Conservation (phyloP, 2,113 vertebrate species). For the Sisor rabdophorus region DNA sequence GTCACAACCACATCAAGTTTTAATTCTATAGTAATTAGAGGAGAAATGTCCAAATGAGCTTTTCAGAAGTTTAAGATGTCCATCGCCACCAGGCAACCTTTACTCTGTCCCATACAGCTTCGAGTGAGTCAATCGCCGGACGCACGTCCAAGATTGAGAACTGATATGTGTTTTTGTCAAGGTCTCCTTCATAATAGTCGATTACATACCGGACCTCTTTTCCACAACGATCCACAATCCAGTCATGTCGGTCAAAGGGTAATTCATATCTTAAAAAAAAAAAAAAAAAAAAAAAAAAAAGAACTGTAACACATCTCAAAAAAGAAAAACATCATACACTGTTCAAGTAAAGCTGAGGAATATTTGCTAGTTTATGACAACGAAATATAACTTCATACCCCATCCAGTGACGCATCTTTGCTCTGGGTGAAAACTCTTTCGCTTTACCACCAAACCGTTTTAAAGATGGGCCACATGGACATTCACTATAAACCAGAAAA, state of each 20-base stretch:
- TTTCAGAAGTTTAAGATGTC: conserved; percentile 74
- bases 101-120: conserved; percentile 89
- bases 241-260: conserved; percentile 92
- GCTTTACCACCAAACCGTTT: conserved; percentile 92
- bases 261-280: conserved; percentile 83
- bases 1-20: neutral
- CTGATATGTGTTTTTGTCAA: conserved; percentile 78
- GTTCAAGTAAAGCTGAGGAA: neutral
- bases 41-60: neutral
- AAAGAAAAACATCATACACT: neutral
- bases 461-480: conserved; percentile 86
- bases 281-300: neutral
- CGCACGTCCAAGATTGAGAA: conserved; percentile 93
- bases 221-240: conserved; percentile 91
- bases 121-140: conserved; percentile 84
- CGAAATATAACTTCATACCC: conserved; percentile 70
- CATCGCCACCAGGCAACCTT: conserved; percentile 95
- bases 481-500: conserved; percentile 74
- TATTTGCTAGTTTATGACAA: neutral
- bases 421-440: conserved; percentile 87
- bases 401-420: conserved; percentile 90
- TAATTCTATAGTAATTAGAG: conserved; percentile 7
- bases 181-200: conserved; percentile 90
- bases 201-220: conserved; percentile 90
- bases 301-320: neutral